A percentile compares a stretch with the other conserved stretches of the same genome.
Conservation (phyloP, 2,113 vertebrate species). For the Terrapene triunguis region DNA sequence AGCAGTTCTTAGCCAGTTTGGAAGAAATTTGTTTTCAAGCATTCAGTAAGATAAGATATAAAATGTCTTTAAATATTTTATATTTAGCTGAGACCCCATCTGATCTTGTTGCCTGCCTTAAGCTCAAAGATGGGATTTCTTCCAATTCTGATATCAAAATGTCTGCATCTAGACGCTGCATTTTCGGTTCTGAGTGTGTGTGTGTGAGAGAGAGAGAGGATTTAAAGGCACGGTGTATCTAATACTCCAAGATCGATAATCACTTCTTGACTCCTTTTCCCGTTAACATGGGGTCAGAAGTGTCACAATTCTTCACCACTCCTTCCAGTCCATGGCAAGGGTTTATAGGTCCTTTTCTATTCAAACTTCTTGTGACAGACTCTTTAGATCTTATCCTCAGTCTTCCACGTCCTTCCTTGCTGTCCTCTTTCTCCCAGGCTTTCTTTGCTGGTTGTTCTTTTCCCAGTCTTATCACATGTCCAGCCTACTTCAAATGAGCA, state of each 20-base stretch:
- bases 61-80: slow-evolving; percentile 44
- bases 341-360: background rate
- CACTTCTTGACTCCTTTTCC: background rate
- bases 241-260: background rate
- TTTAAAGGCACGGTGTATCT: background rate
- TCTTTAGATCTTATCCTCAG: no score
- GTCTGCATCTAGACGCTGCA: background rate
- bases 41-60: background rate
- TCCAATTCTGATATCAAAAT: background rate
- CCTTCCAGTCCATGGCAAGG: background rate
- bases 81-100: slow-evolving; percentile 40
- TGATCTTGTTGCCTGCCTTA: background rate
- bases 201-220: background rate
- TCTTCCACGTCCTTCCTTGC: no score
- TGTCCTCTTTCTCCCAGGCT: no score
- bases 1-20: background rate
- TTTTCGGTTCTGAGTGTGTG: background rate
- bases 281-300: background rate
- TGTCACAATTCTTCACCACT: background rate
- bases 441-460: no score
- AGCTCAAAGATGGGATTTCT: background rate
- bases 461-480: no score
- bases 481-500: no score
- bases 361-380: background rate
- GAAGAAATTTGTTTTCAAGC: slow-evolving; percentile 15